Conservation (phyloP, 2,888 invertebrate genomes). For the Aphodius sticticus region DNA sequence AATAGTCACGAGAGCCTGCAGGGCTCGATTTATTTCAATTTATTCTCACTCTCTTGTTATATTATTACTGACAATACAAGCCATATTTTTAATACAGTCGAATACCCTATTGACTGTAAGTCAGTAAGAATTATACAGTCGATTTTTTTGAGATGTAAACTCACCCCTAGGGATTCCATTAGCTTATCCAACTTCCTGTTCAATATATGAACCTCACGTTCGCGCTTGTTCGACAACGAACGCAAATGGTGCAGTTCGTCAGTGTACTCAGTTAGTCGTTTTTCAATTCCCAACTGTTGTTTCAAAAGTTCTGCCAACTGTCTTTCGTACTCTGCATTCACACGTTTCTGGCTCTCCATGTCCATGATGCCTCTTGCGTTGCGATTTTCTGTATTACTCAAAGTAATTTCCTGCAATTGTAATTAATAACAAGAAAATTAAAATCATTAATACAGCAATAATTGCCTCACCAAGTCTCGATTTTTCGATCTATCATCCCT, state of each 20-base stretch:
- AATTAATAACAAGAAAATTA: no score
- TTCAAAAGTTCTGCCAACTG: conserved; percentile 56
- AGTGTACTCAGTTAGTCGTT: conserved; percentile 58
- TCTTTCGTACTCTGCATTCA: conserved; percentile 50
- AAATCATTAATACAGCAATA: no score
- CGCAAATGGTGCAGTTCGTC: conserved; percentile 61
- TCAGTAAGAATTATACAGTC: no score
- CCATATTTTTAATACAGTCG: no score
- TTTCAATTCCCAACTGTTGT: conserved; percentile 57
- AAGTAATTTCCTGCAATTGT: conserved; percentile 59
- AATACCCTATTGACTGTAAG: no score
- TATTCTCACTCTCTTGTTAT: no score
- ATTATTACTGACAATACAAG: no score
- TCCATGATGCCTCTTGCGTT: conserved; percentile 67
- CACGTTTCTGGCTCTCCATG: conserved; percentile 63
- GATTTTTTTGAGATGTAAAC: conserved; percentile 43
- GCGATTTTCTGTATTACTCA: conserved; percentile 66
- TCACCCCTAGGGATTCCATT: conserved; percentile 61
- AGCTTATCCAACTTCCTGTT: conserved; percentile 64
- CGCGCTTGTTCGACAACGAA: conserved; percentile 60
- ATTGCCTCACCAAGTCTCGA: conserved; percentile 54
- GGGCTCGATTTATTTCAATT: no score
- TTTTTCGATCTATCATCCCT: conserved; percentile 60
- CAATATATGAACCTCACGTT: conserved; percentile 62
- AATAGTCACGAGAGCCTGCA: no score